Evolutionary conservation across 2,797 vertebrate genomes (phyloP).

Genomic region (Falco rusticolus): DNA sequence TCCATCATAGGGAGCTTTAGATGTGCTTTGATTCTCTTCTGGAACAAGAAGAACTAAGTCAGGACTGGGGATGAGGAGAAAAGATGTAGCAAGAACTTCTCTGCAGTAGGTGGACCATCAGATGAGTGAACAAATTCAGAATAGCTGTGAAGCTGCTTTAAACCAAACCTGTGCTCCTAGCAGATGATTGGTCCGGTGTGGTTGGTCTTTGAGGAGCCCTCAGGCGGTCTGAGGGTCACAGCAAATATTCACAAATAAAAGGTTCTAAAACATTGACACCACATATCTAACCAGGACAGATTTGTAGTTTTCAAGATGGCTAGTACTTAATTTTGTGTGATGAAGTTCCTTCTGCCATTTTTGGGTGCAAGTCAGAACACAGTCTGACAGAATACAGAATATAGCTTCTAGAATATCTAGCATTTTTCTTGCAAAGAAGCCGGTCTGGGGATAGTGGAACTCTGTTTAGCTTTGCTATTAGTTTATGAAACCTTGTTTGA

Average conservation of each 20-base stretch:
- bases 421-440: not conserved
- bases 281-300: not conserved
- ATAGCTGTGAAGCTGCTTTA: not conserved
- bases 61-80: not conserved
- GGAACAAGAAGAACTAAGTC: not conserved
- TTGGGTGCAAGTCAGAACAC: not conserved
- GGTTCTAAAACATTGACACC: not conserved
- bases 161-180: not conserved
- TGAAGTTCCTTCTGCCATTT: not conserved
- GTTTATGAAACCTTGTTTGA: not conserved
- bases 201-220: not conserved
- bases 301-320: not conserved
- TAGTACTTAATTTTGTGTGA: not conserved
- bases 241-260: not conserved
- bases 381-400: not conserved
- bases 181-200: not conserved
- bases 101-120: not conserved
- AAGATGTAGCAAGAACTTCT: not conserved
- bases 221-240: not conserved
- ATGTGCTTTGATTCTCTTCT: not conserved
- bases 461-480: not conserved
- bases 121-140: not conserved
- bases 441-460: not conserved
- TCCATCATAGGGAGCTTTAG: not conserved
- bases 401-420: not conserved